Percentiles rank a stretch among this genome's conserved stretches.
These are phyloP conservation scores for Scotopteryx bipunctaria DNA, from an alignment of 2,888 invertebrate species.

Conservation along the genomic window DNA sequence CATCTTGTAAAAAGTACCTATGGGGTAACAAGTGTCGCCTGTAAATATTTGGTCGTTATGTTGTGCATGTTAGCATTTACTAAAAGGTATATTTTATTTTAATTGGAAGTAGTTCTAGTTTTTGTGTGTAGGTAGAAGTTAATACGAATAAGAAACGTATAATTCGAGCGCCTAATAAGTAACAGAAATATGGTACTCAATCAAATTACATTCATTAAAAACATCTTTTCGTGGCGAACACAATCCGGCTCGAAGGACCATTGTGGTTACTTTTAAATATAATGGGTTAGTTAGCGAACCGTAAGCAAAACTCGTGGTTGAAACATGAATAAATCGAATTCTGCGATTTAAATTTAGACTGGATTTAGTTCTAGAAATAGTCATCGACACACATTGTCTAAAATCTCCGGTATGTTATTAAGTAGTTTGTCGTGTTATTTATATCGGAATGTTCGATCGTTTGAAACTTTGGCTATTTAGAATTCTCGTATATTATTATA, in stretches of 20 bases:
- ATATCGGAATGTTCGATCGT: slow-evolving; percentile 25
- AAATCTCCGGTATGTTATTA: slow-evolving; percentile 12
- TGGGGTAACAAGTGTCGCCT: background rate
- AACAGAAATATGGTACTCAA: background rate
- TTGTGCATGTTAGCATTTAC: slow-evolving; percentile 3
- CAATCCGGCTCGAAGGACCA: slow-evolving; percentile 15
- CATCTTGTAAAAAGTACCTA: background rate
- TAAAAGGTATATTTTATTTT: background rate
- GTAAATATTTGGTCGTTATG: background rate
- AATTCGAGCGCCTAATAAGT: too few relatives aligned
- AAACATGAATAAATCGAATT: slow-evolving; percentile 1
- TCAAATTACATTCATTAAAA: background rate
- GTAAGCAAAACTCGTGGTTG: background rate
- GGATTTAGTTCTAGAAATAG: slow-evolving; percentile 19
- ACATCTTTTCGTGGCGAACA: background rate
- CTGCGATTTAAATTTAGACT: slow-evolving; percentile 21
- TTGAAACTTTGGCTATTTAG: slow-evolving; percentile 22
- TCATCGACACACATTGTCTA: slow-evolving; percentile 4
- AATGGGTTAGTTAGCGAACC: background rate
- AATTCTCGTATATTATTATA: slow-evolving; percentile 24
- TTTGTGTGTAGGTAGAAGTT: slow-evolving; percentile 6
- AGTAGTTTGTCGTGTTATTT: slow-evolving; percentile 18
- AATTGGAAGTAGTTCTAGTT: slow-evolving; percentile 1
- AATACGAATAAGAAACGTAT: background rate
- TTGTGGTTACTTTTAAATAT: background rate